Percentiles rank a stretch among this genome's conserved stretches.
Evolutionary conservation across 2,797 vertebrate genomes (phyloP).

Genomic region (Hyperoplus immaculatus): DNA sequence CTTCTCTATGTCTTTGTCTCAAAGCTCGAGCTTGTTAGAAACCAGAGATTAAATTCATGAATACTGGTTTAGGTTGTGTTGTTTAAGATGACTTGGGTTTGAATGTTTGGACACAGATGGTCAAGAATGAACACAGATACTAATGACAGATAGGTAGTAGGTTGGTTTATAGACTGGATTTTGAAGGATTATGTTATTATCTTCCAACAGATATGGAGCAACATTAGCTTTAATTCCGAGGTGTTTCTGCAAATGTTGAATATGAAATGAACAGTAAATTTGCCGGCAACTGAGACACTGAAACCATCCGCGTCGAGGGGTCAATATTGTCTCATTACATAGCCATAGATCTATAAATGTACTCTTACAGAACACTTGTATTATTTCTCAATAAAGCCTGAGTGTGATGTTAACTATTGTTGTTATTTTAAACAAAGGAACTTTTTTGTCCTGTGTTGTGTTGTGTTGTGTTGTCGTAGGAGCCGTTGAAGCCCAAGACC

Average conservation of each 20-base stretch:
- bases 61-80: not conserved
- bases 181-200: not conserved
- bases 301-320: no score
- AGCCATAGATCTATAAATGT: not conserved
- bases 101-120: not conserved
- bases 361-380: not conserved
- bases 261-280: not conserved
- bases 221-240: not conserved
- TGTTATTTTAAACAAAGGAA: not conserved
- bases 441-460: not conserved
- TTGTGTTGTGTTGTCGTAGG: slow-evolving; percentile 68
- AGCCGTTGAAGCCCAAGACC: slow-evolving; percentile 93
- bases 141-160: not conserved
- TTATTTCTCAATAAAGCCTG: not conserved
- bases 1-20: slow-evolving; percentile 20
- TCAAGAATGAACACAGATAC: not conserved
- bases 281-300: no score
- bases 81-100: not conserved
- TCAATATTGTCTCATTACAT: not conserved
- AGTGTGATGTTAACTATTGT: not conserved
- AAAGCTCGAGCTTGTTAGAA: not conserved
- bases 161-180: not conserved
- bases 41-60: not conserved
- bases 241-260: not conserved
- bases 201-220: not conserved